These are phyloP conservation scores for Bibio marci DNA, from an alignment of 2,888 invertebrate genomes.

Conservation along the genomic window DNA sequence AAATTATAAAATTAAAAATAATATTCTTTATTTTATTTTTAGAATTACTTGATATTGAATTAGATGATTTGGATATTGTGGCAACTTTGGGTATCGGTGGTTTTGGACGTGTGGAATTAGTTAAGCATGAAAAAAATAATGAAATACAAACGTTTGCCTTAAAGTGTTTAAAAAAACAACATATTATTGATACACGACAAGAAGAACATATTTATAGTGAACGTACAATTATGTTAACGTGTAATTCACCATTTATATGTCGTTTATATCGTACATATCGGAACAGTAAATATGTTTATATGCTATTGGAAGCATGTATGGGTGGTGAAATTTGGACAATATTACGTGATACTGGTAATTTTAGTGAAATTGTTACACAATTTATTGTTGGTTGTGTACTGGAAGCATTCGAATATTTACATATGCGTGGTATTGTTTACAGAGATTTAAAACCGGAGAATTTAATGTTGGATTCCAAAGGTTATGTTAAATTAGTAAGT, in stretches of 20 bases:
- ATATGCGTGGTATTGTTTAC: constrained; percentile 66
- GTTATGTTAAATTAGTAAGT: constrained; percentile 74
- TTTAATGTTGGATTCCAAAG: constrained; percentile 64
- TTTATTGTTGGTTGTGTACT: constrained; percentile 87
- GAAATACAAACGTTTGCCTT: constrained; percentile 49
- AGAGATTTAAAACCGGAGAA: constrained; percentile 93
- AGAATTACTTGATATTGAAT: background rate
- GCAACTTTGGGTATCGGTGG: constrained; percentile 86
- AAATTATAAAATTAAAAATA: no score
- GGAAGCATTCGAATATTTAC: constrained; percentile 83
- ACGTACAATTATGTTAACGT: constrained; percentile 63
- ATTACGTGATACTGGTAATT: constrained; percentile 65
- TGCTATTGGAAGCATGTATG: constrained; percentile 84
- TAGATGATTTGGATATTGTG: constrained; percentile 26
- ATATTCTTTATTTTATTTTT: background rate
- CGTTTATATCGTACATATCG: constrained; percentile 80
- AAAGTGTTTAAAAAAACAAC: constrained; percentile 77
- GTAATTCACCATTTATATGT: constrained; percentile 31
- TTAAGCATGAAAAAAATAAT: constrained; percentile 38
- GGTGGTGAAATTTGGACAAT: constrained; percentile 93
- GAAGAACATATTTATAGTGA: constrained; percentile 82
- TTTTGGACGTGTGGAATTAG: constrained; percentile 75
- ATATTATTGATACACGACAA: constrained; percentile 77
- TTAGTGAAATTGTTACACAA: constrained; percentile 65
- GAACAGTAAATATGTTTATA: constrained; percentile 82